These are phyloP conservation scores for Misgurnus anguillicaudatus DNA, from an alignment of 2,113 vertebrate species.

Conservation along the genomic window DNA sequence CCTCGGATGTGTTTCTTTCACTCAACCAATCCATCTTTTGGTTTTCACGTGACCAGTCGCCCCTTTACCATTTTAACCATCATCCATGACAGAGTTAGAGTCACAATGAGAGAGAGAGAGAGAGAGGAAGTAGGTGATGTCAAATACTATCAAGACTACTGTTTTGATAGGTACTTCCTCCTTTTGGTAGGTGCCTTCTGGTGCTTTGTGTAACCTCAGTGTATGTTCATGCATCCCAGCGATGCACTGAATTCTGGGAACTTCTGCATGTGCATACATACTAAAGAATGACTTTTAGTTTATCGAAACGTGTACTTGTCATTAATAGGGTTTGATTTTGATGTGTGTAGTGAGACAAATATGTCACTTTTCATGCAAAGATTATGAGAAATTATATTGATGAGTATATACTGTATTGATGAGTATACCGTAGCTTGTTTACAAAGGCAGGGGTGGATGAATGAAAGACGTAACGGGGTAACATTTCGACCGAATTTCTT, in stretches of 20 bases:
- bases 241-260: not conserved
- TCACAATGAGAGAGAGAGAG: constrained; percentile 53
- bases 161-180: constrained; percentile 50
- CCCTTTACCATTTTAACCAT: constrained; percentile 30
- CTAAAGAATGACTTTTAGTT: not conserved
- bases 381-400: constrained; percentile 28
- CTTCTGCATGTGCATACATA: not conserved
- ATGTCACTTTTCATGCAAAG: constrained; percentile 36
- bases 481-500: constrained; percentile 4
- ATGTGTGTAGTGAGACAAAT: constrained; percentile 34
- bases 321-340: constrained; percentile 5
- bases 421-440: constrained; percentile 32
- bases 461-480: constrained; percentile 28
- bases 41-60: constrained; percentile 25
- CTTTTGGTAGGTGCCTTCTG: constrained; percentile 73
- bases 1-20: constrained; percentile 38
- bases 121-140: constrained; percentile 14
- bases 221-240: constrained; percentile 20
- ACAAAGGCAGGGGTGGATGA: constrained; percentile 42
- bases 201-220: constrained; percentile 48
- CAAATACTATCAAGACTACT: constrained; percentile 33
- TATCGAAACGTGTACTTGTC: not conserved
- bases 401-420: constrained; percentile 27
- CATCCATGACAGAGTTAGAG: constrained; percentile 31
- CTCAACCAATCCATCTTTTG: constrained; percentile 24